phyloP scores from a whole-genome alignment of 1,140 invertebrate species.

The Macrotrachela quadricornifera region DNA sequence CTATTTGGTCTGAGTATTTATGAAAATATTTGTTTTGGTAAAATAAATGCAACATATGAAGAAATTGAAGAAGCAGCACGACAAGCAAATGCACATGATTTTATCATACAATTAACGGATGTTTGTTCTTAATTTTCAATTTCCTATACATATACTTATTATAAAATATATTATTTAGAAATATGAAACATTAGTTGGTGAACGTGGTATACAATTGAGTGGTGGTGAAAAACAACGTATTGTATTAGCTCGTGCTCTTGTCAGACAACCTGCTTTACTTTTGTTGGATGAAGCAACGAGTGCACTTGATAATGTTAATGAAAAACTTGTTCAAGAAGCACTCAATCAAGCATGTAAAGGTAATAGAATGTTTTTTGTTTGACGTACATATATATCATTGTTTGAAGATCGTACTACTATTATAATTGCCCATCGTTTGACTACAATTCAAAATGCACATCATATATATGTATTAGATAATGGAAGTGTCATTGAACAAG shows the following conservation, averaged over 20 bases:
- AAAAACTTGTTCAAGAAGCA: constrained; percentile 17
- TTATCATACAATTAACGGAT: no score
- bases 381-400: no score
- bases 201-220: constrained; percentile 4
- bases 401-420: no score
- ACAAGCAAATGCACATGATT: no score
- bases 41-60: no score
- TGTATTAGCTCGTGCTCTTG: constrained; percentile 19
- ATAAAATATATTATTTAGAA: no score
- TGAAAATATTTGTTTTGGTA: no score
- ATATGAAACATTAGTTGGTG: constrained; percentile 37
- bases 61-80: no score
- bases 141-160: no score
- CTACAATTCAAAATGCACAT: constrained; percentile 74
- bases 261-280: constrained; percentile 24
- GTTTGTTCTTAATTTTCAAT: no score
- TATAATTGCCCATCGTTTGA: no score
- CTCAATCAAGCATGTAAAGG: constrained; percentile 22
- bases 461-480: constrained; percentile 71
- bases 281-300: constrained; percentile 42
- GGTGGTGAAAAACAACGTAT: constrained; percentile 9
- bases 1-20: no score
- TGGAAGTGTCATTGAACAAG: constrained; percentile 65
- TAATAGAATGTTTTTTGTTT: constrained; percentile 25
- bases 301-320: constrained; percentile 29